A percentile compares a stretch with the other conserved stretches of the same genome.
phyloP scores from a whole-genome alignment of 2,888 invertebrate genomes.

The Brenthis daphne region DNA sequence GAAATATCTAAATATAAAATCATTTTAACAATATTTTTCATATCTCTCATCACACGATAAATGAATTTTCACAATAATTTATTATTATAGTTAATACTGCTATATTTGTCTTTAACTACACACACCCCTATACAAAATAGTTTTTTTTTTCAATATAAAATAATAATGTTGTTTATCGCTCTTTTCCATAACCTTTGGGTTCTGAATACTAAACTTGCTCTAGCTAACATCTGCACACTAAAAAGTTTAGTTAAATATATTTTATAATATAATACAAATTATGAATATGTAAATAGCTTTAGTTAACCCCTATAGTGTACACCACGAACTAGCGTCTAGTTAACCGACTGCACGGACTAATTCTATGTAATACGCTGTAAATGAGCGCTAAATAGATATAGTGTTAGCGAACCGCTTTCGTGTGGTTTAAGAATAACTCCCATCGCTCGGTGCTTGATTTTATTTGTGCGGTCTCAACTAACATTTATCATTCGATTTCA shows the following conservation, averaged over 20 bases:
- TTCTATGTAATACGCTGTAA: slow-evolving; percentile 48
- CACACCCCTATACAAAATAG: too few relatives aligned
- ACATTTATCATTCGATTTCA: slow-evolving; percentile 41
- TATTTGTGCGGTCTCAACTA: slow-evolving; percentile 54
- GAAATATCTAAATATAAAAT: too few relatives aligned
- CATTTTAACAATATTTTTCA: too few relatives aligned
- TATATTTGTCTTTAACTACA: too few relatives aligned
- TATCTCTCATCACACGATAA: too few relatives aligned
- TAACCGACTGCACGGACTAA: slow-evolving; percentile 35
- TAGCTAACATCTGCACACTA: too few relatives aligned
- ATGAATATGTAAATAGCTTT: slow-evolving; percentile 9
- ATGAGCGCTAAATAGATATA: slow-evolving; percentile 49
- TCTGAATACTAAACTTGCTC: too few relatives aligned
- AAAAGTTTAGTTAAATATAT: neutral
- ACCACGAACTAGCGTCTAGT: slow-evolving; percentile 27
- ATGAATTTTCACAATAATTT: too few relatives aligned
- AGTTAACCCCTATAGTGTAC: neutral
- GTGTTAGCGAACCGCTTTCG: slow-evolving; percentile 46
- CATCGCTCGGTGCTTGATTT: slow-evolving; percentile 52
- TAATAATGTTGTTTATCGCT: too few relatives aligned
- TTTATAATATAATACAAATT: neutral
- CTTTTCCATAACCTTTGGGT: too few relatives aligned
- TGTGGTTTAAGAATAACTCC: slow-evolving; percentile 44
- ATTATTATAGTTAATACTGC: too few relatives aligned
- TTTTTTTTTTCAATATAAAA: too few relatives aligned